Conservation (phyloP, 2,888 invertebrate species). For the Temnothorax rugatulus region DNA sequence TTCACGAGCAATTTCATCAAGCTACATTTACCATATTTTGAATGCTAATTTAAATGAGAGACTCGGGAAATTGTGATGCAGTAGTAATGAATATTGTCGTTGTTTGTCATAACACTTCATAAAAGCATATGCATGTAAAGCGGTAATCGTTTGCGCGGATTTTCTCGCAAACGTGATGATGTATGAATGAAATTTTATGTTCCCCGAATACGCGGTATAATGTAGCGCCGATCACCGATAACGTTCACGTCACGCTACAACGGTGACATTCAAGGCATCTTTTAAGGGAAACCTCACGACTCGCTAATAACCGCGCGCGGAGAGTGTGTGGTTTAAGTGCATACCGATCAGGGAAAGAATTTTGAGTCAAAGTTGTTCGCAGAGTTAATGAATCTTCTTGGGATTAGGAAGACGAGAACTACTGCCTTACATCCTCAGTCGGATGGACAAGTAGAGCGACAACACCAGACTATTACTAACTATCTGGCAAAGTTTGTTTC, state of each 20-base stretch:
- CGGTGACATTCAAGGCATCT: constrained; percentile 17
- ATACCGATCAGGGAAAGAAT: too few species aligned
- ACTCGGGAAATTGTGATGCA: constrained; percentile 10
- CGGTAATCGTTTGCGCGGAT: constrained; percentile 34
- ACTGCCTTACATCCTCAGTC: too few species aligned
- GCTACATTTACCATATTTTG: constrained; percentile 4
- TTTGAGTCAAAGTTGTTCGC: too few species aligned
- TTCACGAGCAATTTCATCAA: constrained; percentile 8
- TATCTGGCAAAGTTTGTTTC: too few species aligned
- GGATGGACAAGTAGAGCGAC: too few species aligned
- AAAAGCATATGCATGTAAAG: constrained; percentile 18
- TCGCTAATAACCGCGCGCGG: constrained; percentile 23
- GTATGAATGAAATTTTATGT: constrained; percentile 37
- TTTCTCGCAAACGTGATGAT: constrained; percentile 9
- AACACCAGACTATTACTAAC: too few species aligned
- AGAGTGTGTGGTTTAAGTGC: constrained; percentile 21
- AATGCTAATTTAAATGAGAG: constrained; percentile 29
- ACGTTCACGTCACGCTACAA: constrained; percentile 16
- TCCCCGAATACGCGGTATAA: constrained; percentile 3
- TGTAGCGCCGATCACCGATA: constrained; percentile 23
- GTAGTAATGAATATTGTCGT: constrained; percentile 22
- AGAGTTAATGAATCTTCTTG: too few species aligned
- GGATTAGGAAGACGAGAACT: too few species aligned
- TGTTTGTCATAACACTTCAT: constrained; percentile 15
- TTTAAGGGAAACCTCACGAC: constrained; percentile 6